phyloP scores from a whole-genome alignment of 2,888 invertebrate species.

The Torymus aiolomorphi region DNA sequence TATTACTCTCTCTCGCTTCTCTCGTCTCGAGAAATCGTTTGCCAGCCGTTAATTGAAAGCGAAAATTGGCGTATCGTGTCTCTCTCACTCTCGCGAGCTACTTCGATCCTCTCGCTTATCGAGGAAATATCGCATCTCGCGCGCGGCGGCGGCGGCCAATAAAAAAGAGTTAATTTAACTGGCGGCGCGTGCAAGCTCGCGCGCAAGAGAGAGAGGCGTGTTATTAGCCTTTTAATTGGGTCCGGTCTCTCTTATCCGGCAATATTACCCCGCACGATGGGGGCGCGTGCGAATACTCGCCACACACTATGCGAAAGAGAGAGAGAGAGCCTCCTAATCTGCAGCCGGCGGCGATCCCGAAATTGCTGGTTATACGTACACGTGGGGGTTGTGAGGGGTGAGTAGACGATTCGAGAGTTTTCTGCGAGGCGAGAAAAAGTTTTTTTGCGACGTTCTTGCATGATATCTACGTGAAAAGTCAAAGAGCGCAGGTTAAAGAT shows the following conservation, averaged over 20 bases:
- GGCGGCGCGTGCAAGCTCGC: conserved; percentile 58
- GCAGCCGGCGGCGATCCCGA: conserved; percentile 71
- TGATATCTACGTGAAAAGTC: conserved; percentile 35
- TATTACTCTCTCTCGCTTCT: neutral
- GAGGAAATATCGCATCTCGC: conserved; percentile 40
- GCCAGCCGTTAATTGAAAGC: conserved; percentile 55
- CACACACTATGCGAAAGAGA: conserved; percentile 57
- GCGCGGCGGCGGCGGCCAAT: conserved; percentile 27
- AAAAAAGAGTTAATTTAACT: conserved; percentile 57
- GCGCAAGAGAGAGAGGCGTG: conserved; percentile 60
- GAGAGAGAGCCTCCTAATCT: conserved; percentile 68
- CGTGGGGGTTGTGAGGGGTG: neutral
- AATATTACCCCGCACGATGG: conserved; percentile 66
- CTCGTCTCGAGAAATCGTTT: conserved; percentile 34
- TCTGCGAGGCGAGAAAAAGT: conserved; percentile 31
- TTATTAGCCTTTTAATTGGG: conserved; percentile 74
- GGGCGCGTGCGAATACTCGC: conserved; percentile 62
- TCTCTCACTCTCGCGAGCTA: conserved; percentile 1
- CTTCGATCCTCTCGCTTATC: conserved; percentile 30
- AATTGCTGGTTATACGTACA: conserved; percentile 67
- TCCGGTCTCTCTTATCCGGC: conserved; percentile 70
- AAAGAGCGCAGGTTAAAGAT: too few relatives aligned
- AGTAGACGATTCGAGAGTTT: neutral
- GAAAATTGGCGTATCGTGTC: conserved; percentile 49
- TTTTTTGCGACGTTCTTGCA: conserved; percentile 14